These are phyloP conservation scores for Thripadectes ignobilis DNA, from an alignment of 2,797 vertebrate species.

Conservation along the genomic window DNA sequence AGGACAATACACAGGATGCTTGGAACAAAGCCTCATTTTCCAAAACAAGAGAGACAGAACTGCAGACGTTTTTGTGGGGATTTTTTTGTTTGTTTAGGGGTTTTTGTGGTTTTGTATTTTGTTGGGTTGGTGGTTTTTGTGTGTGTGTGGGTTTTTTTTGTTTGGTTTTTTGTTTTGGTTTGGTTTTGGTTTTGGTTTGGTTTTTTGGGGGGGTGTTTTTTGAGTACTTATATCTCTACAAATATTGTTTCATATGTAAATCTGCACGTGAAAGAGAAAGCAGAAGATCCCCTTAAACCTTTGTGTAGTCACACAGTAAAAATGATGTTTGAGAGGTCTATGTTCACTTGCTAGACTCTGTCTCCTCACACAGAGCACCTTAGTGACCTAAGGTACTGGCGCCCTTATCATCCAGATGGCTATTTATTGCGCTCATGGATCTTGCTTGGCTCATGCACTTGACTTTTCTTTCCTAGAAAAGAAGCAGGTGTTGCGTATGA, in stretches of 20 bases:
- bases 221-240: background rate
- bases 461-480: background rate
- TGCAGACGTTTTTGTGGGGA: too few relatives aligned
- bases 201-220: background rate
- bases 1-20: background rate
- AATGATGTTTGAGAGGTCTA: fast-evolving
- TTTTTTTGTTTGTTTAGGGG: too few relatives aligned
- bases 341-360: background rate
- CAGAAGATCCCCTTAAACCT: background rate
- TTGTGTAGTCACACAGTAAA: background rate
- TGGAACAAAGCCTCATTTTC: background rate
- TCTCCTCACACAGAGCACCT: background rate
- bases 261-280: background rate
- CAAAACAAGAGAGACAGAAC: background rate
- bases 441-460: background rate
- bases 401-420: background rate
- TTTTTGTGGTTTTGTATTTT: too few relatives aligned
- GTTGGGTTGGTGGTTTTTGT: too few relatives aligned
- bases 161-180: background rate
- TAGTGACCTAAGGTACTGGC: background rate
- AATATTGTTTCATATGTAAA: background rate
- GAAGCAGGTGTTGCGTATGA: background rate
- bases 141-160: background rate
- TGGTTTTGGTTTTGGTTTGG: background rate
- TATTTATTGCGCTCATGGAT: background rate